Evolutionary conservation across 53 echinoderm and acorn worm species (phyloP), one percentile per base, ranked within the genome.

Genomic region (Luidia sarsii): DNA sequence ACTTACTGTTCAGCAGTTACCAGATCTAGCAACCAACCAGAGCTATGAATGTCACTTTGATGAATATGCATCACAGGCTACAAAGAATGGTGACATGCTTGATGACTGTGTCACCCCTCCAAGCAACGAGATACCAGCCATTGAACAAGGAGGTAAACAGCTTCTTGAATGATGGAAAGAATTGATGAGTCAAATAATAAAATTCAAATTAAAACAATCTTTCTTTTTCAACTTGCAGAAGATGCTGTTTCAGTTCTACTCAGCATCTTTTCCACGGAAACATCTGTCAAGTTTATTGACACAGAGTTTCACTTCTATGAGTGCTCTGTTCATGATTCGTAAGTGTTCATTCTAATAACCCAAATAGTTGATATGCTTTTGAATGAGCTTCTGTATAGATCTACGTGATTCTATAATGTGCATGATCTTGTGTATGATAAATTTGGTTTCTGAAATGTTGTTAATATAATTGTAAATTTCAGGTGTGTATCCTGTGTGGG

Each of bases 241-340:
- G 71, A 80, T 77, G 53, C 75, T 67, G 86, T 94, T 21, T 79
- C 70, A 13, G 88, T 91, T 60, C 54, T 61, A n/a, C 72, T 94
- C 49, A 75, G 81, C 64, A 59, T 91, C 46, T 65, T 59, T 34
- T 90, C 90, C 45, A 74, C 68, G 7, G 88, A 91, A 82, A 94
- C 94, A n/a, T 55, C 63, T 14, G 61, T 88, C 46, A 69, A 69
- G 34, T 94, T 94, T 68, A 63, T 88, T 31, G 82, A 69, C 36
- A 85, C 82, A 34, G 79, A 85, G 6, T 94, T 90, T 65, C 29
- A 71, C 23, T 94, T 88, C 77, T 94, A 91, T 49, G 64, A 90
- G 4, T 94, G 94, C 64, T 80, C 80, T 28, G 54, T 54, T 28
- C 82, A 82, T 82, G 57, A 38, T n/a, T 68, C 82, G 82, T 82